phyloP scores from a whole-genome alignment of 2,113 vertebrate genomes.

The Galeopterus variegatus region DNA sequence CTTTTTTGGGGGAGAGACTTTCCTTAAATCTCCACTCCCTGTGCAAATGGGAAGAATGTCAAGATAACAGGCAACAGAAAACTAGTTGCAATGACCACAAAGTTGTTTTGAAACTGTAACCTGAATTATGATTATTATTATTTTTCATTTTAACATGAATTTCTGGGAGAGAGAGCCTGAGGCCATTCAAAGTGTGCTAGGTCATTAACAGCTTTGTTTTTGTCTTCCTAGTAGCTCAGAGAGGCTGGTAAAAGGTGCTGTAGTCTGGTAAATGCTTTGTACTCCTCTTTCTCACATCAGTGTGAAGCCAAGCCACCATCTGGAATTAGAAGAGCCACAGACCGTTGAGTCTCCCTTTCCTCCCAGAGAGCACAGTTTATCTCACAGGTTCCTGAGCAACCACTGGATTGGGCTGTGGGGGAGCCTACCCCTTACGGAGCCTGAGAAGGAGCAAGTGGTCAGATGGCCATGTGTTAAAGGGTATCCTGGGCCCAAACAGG shows the following conservation, averaged over 20 bases:
- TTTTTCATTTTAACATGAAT: constrained; percentile 40
- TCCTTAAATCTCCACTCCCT: constrained; percentile 27
- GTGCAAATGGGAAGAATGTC: constrained; percentile 42
- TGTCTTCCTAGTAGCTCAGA: neutral
- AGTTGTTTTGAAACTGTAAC: constrained; percentile 44
- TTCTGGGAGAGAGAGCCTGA: neutral
- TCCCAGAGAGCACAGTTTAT: neutral
- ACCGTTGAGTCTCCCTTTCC: neutral
- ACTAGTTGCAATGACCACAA: neutral
- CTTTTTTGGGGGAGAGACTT: neutral
- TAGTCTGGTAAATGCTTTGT: neutral
- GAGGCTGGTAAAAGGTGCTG: neutral
- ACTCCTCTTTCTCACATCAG: neutral
- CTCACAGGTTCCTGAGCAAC: neutral
- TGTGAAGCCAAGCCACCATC: neutral
- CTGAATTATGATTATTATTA: neutral
- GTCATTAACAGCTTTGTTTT: neutral
- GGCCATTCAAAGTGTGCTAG: neutral
- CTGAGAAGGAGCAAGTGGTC: constrained; percentile 19
- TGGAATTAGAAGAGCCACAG: neutral
- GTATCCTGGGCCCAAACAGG: constrained; percentile 26
- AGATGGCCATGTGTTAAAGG: neutral
- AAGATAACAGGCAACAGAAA: constrained; percentile 21
- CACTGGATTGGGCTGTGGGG: neutral
- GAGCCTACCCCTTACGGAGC: neutral